These are phyloP conservation scores for Phylloscopus whistleri DNA, from an alignment of 2,113 vertebrate genomes.

Conservation along the genomic window DNA sequence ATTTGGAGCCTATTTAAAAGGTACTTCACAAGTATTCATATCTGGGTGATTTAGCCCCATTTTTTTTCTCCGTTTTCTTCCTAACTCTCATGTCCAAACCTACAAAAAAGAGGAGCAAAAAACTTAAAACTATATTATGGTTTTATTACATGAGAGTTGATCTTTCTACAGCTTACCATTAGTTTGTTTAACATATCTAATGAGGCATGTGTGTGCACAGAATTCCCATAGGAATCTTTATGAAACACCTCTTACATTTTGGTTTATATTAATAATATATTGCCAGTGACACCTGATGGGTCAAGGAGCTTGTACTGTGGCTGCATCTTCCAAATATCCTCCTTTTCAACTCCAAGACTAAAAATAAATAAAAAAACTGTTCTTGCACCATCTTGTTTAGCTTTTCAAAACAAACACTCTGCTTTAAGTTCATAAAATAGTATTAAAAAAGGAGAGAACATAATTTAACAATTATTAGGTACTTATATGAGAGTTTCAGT, in stretches of 20 bases:
- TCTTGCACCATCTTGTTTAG: neutral
- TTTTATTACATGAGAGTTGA: neutral
- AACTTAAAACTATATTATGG: rapidly evolving
- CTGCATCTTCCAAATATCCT: neutral
- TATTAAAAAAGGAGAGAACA: rapidly evolving
- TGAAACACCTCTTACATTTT: neutral
- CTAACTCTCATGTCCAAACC: neutral
- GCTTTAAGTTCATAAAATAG: neutral
- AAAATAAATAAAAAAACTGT: rapidly evolving
- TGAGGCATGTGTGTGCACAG: neutral
- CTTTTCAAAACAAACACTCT: neutral
- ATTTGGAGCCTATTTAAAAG: neutral
- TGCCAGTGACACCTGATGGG: neutral
- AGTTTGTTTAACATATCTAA: neutral
- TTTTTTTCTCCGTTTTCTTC: neutral
- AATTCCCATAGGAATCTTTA: neutral
- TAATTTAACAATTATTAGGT: neutral
- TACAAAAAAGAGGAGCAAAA: neutral
- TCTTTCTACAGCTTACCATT: neutral
- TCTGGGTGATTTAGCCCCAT: neutral
- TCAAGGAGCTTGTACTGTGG: neutral
- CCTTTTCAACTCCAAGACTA: neutral
- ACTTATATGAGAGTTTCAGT: neutral
- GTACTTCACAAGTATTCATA: neutral
- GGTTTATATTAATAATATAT: neutral